phyloP scores from a whole-genome alignment of 2,113 vertebrate genomes.

The Enhydra lutris region DNA sequence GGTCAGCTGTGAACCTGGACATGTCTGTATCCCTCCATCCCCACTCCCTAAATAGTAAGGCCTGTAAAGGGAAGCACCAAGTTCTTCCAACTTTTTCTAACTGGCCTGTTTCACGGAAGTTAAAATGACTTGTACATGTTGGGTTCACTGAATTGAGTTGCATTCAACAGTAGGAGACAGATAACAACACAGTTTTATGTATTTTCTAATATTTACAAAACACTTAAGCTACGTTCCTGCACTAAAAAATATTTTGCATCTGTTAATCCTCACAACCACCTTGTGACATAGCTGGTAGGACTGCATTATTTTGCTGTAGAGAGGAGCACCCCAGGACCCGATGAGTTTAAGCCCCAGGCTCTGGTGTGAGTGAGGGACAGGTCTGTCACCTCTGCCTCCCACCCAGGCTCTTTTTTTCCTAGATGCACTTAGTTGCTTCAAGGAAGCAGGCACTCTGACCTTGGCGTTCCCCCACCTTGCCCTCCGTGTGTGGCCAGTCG shows the following conservation, averaged over 20 bases:
- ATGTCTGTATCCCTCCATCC: accelerated
- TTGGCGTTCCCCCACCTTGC: not conserved
- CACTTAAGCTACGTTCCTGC: not conserved
- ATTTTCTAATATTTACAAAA: not conserved
- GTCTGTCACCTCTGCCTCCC: not conserved
- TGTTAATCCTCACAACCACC: not conserved
- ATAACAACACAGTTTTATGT: not conserved
- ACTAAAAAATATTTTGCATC: not conserved
- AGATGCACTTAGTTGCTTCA: not conserved
- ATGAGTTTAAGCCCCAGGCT: not conserved
- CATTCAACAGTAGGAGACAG: not conserved
- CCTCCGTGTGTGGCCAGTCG: accelerated
- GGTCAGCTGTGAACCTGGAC: not conserved
- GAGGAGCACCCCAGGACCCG: not conserved
- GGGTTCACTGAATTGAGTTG: not conserved
- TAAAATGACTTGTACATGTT: not conserved
- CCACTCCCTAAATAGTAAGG: not conserved
- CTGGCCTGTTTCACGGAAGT: not conserved
- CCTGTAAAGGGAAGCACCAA: not conserved
- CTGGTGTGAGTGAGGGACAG: not conserved
- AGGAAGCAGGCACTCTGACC: not conserved
- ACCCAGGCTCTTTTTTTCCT: not conserved
- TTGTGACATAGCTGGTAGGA: not conserved
- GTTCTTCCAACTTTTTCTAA: not conserved
- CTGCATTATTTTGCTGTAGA: not conserved